These are phyloP conservation scores for Psix sp. DNA, from an alignment of 1,140 invertebrate genomes.

Conservation along the genomic window DNA sequence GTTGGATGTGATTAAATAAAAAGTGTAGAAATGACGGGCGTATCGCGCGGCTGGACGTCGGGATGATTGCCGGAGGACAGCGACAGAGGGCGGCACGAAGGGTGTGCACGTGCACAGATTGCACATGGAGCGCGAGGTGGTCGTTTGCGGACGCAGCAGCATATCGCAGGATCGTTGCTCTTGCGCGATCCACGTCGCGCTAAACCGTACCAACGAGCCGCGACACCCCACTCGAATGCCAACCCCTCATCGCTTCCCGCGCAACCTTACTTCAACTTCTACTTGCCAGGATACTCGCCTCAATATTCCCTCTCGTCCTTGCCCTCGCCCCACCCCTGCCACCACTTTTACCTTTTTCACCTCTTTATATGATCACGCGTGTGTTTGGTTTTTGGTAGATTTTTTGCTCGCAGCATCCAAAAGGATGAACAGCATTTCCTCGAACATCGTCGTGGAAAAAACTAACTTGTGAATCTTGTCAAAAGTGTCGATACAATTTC, in stretches of 20 bases:
- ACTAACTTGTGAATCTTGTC: too few species aligned
- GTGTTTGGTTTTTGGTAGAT: too few species aligned
- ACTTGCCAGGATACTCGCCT: conserved; percentile 29
- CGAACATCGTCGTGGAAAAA: too few species aligned
- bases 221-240: background rate
- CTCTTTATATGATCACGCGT: too few species aligned
- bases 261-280: conserved; percentile 7
- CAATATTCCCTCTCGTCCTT: conserved; percentile 22
- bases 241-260: background rate
- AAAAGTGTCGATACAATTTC: too few species aligned
- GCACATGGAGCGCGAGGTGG: conserved; percentile 13
- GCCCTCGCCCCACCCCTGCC: background rate
- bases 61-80: conserved; percentile 11
- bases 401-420: too few species aligned
- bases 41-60: conserved; percentile 13
- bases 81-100: conserved; percentile 18
- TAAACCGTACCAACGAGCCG: too few species aligned
- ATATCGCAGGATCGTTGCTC: conserved; percentile 52
- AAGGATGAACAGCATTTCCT: too few species aligned
- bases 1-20: background rate
- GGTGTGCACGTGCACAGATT: conserved; percentile 33
- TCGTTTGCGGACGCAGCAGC: conserved; percentile 10
- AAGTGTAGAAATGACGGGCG: conserved; percentile 28
- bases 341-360: too few species aligned
- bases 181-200: conserved; percentile 37